A percentile compares a stretch with the other conserved stretches of the same genome.
phyloP scores from a whole-genome alignment of 2,113 vertebrate genomes.

The Stictonetta naevosa region DNA sequence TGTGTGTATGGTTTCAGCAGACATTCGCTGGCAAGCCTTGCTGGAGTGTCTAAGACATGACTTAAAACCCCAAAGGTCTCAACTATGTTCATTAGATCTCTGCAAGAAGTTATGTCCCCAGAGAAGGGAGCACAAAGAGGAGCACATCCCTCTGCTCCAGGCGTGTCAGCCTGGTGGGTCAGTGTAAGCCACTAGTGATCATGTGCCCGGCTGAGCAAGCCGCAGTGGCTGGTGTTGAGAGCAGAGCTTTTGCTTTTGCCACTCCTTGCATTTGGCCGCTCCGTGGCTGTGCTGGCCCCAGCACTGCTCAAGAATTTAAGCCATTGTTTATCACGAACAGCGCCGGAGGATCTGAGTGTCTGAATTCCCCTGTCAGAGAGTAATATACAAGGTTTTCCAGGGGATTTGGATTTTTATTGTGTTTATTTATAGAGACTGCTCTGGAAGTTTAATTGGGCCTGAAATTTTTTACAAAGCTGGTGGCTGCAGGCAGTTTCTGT shows the following conservation, averaged over 20 bases:
- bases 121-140: accelerated
- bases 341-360: not conserved
- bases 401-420: not conserved
- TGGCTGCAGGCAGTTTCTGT: conserved; percentile 1
- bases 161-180: not conserved
- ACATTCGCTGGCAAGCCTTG: not conserved
- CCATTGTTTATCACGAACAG: not conserved
- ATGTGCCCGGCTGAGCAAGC: not conserved
- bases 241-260: not conserved
- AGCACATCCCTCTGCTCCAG: not conserved
- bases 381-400: not conserved
- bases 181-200: not conserved
- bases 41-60: not conserved
- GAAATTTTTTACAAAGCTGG: not conserved
- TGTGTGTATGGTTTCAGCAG: not conserved
- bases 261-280: accelerated
- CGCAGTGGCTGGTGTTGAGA: accelerated
- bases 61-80: not conserved
- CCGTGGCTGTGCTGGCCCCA: not conserved
- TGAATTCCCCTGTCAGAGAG: not conserved
- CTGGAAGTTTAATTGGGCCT: not conserved
- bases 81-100: not conserved
- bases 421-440: not conserved
- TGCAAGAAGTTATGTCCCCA: not conserved
- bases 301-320: not conserved